Base-by-base conservation (phyloP, 2,888 invertebrate genomes). In the Drosophila mimica region DNA sequence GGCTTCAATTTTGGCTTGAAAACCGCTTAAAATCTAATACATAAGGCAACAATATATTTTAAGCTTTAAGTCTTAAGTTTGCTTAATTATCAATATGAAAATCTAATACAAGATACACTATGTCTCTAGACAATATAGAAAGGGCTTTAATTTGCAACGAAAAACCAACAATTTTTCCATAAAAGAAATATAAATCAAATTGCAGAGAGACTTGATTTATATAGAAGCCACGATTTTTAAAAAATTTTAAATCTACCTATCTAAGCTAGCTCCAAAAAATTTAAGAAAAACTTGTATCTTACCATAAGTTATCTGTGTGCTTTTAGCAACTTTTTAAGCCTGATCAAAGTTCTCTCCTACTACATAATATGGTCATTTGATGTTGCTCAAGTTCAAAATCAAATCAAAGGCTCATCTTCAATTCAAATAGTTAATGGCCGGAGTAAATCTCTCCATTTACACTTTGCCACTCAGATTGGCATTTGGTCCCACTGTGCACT, bases 401-500 rank as follows among this genome's bases (percentile, higher is more conserved):
- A 46, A 4, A 8, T 25, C 15, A 15, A 25, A 25, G 13, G 4
- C 20, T 46, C 20, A 20, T 20, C 43, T 36, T 7, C 15, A 17
- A 17, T 38, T 38, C 38, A 36, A 15, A 38, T 4, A n/a, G 17
- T 40, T 40, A 40, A n/a, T n/a, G 4, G 17, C 8, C 20, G 17
- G 9, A 28, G 17, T 28, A 28, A 49, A 9, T 17, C 15, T 49
- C 17, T 20, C 20, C 6, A 13, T 13, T 7, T 25, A 20, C 7
- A 46, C 8, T 48, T 17, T 20, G 49, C 9, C n/a, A 13, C 2
- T 6, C 4, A 51, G 6, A 9, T 20, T 33, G 25, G 1, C 17
- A 20, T 4, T 43, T 13, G 8, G 20, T 15, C 48, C 60, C 60
- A 60, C 49, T 51, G 88, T 85, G 73, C 73, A 58, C 64, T 64